Conservation (phyloP, 2,113 vertebrate genomes). For the Amia ocellicauda region DNA sequence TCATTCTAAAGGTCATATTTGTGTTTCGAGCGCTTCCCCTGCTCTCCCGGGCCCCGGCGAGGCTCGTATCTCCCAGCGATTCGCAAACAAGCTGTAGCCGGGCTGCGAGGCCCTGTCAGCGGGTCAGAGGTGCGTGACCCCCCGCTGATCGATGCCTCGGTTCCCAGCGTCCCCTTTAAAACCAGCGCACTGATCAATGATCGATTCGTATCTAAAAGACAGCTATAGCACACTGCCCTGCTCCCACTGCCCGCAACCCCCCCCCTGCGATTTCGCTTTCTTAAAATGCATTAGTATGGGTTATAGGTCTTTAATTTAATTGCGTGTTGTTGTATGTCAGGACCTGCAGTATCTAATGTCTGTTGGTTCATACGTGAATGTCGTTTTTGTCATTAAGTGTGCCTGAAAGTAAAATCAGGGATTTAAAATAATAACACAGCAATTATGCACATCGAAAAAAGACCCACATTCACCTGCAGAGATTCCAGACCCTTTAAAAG, state of each 20-base stretch:
- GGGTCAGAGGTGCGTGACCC: conserved; percentile 55
- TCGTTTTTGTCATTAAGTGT: too few relatives aligned
- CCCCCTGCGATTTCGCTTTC: too few relatives aligned
- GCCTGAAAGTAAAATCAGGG: too few relatives aligned
- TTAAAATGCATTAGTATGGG: too few relatives aligned
- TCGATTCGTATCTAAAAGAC: conserved; percentile 60
- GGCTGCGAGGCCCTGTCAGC: conserved; percentile 39
- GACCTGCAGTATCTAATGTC: too few relatives aligned
- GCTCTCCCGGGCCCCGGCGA: conserved; percentile 20
- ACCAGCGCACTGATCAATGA: conserved; percentile 63
- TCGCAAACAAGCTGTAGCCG: conserved; percentile 49
- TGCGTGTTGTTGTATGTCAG: too few relatives aligned
- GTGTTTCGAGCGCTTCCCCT: conserved; percentile 26
- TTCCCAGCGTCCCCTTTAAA: conserved; percentile 59
- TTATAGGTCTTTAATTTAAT: too few relatives aligned
- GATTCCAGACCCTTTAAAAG: too few relatives aligned
- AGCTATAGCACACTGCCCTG: conserved; percentile 55
- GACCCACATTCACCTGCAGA: too few relatives aligned
- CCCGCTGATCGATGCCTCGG: conserved; percentile 53
- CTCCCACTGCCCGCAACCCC: conserved; percentile 21
- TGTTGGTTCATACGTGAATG: too few relatives aligned
- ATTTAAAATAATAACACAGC: too few relatives aligned
- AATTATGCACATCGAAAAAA: too few relatives aligned
- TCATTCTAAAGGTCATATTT: conserved; percentile 33
- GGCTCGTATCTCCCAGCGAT: conserved; percentile 38